Evolutionary conservation across 2,888 invertebrate genomes (phyloP).

Genomic region (Reticulitermes lucifugus): DNA sequence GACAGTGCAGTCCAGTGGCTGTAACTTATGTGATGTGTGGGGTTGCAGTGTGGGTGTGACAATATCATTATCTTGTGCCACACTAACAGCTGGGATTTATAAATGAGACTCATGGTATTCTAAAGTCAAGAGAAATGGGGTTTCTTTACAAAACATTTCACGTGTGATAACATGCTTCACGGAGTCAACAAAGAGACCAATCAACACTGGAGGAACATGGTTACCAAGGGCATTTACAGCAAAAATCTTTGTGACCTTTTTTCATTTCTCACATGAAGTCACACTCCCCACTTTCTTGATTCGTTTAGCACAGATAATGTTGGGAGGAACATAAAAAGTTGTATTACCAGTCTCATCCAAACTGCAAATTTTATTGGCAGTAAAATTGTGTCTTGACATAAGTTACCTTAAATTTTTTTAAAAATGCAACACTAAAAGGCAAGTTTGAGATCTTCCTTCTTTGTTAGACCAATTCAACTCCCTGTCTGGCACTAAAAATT

Average conservation of each 20-base stretch:
- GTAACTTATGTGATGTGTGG: slow-evolving; percentile 56
- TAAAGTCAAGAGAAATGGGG: slow-evolving; percentile 53
- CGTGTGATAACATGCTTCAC: slow-evolving; percentile 52
- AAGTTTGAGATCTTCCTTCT: too few relatives aligned
- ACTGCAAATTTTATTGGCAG: slow-evolving; percentile 46
- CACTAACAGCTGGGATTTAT: slow-evolving; percentile 48
- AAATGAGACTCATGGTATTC: slow-evolving; percentile 55
- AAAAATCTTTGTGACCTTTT: slow-evolving; percentile 55
- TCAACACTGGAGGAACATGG: slow-evolving; percentile 54
- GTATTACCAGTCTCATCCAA: slow-evolving; percentile 50
- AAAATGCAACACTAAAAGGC: background rate
- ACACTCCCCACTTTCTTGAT: slow-evolving; percentile 56
- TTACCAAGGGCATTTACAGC: slow-evolving; percentile 55
- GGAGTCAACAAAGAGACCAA: slow-evolving; percentile 47
- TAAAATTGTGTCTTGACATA: background rate
- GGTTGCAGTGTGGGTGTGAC: slow-evolving; percentile 57
- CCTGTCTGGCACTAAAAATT: too few relatives aligned
- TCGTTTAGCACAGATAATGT: slow-evolving; percentile 57
- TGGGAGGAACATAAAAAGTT: slow-evolving; percentile 56
- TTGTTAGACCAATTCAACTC: too few relatives aligned
- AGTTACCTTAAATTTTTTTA: background rate
- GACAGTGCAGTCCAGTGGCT: slow-evolving; percentile 58
- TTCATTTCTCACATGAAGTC: slow-evolving; percentile 53
- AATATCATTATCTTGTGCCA: slow-evolving; percentile 51
- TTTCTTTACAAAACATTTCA: slow-evolving; percentile 55